Base-by-base conservation (phyloP, 2,113 vertebrate genomes). In the Phasianus colchicus region DNA sequence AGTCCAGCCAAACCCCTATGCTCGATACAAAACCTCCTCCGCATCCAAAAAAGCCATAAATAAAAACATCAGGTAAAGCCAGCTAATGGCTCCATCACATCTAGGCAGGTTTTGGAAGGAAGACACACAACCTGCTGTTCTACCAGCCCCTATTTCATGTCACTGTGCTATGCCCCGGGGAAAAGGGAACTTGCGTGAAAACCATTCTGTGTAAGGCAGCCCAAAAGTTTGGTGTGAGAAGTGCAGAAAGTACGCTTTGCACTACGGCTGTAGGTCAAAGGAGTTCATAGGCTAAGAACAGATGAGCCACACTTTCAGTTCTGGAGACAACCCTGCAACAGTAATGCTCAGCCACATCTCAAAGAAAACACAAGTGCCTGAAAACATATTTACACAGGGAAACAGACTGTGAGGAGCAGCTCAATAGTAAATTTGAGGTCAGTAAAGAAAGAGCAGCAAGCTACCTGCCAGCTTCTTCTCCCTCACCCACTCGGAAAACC, bases 401-500 rank as follows among this genome's bases (percentile, higher is more conserved):
- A 86, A 89, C 0, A 2, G 48, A 30, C 48, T 81, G 54, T 42
- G 50, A 88, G 55, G 86, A 72, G 66, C 0, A 0, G 42, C 42
- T 75, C 55, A 73, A 24, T 36, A 24, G 20, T 57, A 77, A 67
- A 89, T 64, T 5, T 57, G 55, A 74, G 34, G 75, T 83, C 71
- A 89, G 73, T 19, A n/a, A 65, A 58, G 74, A 83, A 40, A 34
- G n/a, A 64, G 54, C 38, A 90, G 76, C 40, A 52, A 81, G 70
- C 40, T 52, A 78, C 57, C 40, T 67, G 43, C 38, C 66, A 86
- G 43, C 34, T 91, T 93, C 42, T 92, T 54, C 47, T 50, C n/a
- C 72, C 60, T 91, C 82, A 87, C 36, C 55, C 60, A 18, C 76
- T 81, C 42, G 45, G 72, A 95, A 82, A 67, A 79, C 89, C 52